Evolutionary conservation across 1,140 invertebrate genomes (phyloP), one percentile per base, ranked within the genome.

Genomic region (Himalopsyche phryganea): DNA sequence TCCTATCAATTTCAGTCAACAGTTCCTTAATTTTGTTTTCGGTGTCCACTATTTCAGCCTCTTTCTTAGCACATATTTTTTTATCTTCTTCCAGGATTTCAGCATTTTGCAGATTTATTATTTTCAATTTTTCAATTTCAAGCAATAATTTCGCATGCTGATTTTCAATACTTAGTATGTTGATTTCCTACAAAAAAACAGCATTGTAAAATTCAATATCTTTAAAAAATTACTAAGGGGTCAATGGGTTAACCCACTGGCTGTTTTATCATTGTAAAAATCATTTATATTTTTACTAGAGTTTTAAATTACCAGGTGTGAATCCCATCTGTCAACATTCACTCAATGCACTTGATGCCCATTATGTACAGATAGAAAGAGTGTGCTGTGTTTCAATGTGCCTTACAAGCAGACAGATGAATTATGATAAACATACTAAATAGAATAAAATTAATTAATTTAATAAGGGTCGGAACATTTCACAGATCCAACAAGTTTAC

Each of bases 151-250:
- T 77, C 1, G 83, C 81, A 61, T 85, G 79, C 17, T 81, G 77
- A 66, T 85, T 85, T 70, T 89, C 85, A 33, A 80, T 75, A 62
- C 80, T 73, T 11, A 79, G 74, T 47, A 86, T 66, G n/a, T 77
- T 70, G 41, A 85, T 73, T 74, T 89, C 86, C 66, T 75, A 58
- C 17, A 67, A 66, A 40, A 6, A 13, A 40, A 15, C n/a, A 40
- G n/a, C n/a, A n/a, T n/a, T 40, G 15, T 40, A 11, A n/a, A 5
- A n/a, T 40, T 40, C 38, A n/a, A n/a, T 40, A 40, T 40, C 38
- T 5, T 13, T n/a, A 40, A 40, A n/a, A 40, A 13, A 40, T 40
- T n/a, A 40, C 15, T 15, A n/a, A n/a, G n/a, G n/a, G n/a, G n/a
- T n/a, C n/a, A n/a, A n/a, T n/a, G n/a, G n/a, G n/a, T n/a, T n/a